Base-by-base conservation (phyloP, 2,113 vertebrate species). In the Gopherus flavomarginatus region DNA sequence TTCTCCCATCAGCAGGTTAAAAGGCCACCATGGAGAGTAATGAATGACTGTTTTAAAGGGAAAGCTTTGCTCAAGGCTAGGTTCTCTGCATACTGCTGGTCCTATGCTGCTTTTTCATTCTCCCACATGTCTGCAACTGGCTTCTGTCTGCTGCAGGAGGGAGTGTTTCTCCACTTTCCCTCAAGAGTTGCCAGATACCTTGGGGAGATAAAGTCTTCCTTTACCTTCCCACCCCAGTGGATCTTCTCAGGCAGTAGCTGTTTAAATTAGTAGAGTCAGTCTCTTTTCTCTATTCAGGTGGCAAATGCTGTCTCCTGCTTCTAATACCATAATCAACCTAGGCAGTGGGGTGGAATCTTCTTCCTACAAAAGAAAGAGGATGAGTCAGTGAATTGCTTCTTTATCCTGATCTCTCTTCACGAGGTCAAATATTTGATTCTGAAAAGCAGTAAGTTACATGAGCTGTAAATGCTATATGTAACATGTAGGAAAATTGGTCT, bases 221-320 rank as follows among this genome's bases (percentile, higher is more conserved):
- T 90, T 87, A 56, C n/a, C 91, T 90, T 42, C 35, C 81, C 69
- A n/a, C 56, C 52, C 49, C 6, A 80, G 0, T 86, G 92, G 83
- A 50, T 85, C 17, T 80, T 52, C 35, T 65, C 27, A 75, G 44
- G 86, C 75, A 69, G 7, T 85, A 54, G 6, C 2, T 75, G 16
- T 82, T 44, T 77, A 91, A 86, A 14, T 88, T 21, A 56, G 21
- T 82, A 44, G 72, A 84, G 90, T 26, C 35, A 88, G 29, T 84
- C 77, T 94, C 56, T 49, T 89, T 52, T 89, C 19, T 21, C 13
- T 93, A 52, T 87, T 95, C 69, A 88, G 81, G 42, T 59, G 82
- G 21, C 59, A 92, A 94, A 92, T 62, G 81, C 9, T 83, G 95
- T 4, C 19, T 93, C 8, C 86, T 87, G 49, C 53, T 93, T 96